These are phyloP conservation scores for Pica pica DNA, from an alignment of 2,113 vertebrate species.

Conservation along the genomic window DNA sequence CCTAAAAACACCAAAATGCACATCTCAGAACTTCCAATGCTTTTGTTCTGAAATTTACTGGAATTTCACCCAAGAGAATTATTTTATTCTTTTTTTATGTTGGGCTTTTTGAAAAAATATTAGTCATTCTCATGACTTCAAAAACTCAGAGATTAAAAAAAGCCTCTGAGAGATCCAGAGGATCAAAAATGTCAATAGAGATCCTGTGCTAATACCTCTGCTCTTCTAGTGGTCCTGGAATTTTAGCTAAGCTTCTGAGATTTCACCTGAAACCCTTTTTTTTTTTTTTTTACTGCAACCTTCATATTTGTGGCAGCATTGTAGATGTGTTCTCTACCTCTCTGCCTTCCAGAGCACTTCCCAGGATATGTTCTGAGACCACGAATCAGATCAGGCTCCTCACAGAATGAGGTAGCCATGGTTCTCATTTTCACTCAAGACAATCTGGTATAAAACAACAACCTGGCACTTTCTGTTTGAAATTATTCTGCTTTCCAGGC, in stretches of 20 bases:
- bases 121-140: not conserved
- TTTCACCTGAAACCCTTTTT: not conserved
- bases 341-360: not conserved
- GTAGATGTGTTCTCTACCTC: not conserved
- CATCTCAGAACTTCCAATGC: not conserved
- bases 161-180: not conserved
- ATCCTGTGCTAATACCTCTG: not conserved
- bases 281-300: not conserved
- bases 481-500: not conserved
- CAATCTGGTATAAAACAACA: not conserved
- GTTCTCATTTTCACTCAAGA: not conserved
- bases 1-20: accelerated
- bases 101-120: not conserved
- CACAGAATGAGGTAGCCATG: not conserved
- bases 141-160: not conserved
- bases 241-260: not conserved
- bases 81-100: not conserved
- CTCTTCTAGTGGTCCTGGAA: not conserved
- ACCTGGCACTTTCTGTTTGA: not conserved
- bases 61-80: not conserved
- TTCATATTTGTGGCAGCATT: not conserved
- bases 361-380: not conserved
- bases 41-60: not conserved
- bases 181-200: not conserved
- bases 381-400: not conserved